phyloP scores from a whole-genome alignment of 2,113 vertebrate genomes.

The Manacus vitellinus region DNA sequence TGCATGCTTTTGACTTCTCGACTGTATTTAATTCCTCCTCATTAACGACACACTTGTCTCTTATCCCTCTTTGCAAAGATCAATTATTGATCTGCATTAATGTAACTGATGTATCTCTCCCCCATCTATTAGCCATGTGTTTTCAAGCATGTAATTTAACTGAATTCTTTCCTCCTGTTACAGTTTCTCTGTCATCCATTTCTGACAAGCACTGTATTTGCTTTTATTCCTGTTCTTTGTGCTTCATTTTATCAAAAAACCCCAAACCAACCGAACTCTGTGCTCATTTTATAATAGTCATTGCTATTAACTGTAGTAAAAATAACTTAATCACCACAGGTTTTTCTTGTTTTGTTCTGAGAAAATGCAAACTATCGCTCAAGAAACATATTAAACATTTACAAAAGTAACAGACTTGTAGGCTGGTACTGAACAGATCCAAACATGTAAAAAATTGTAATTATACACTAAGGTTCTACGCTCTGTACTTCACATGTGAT shows the following conservation, averaged over 20 bases:
- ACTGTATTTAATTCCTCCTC: constrained; percentile 23
- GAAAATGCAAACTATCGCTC: neutral
- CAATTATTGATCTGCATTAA: constrained; percentile 24
- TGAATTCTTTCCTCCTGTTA: neutral
- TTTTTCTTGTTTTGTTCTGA: neutral
- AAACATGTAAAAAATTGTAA: neutral
- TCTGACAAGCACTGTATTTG: neutral
- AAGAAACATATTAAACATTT: neutral
- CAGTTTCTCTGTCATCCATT: neutral
- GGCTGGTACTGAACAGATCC: neutral
- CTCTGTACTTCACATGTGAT: neutral
- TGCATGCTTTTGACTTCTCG: neutral
- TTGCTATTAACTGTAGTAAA: neutral
- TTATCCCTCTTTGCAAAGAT: neutral
- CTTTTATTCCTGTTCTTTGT: neutral
- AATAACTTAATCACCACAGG: neutral
- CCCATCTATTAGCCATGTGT: constrained; percentile 12
- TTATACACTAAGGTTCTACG: neutral
- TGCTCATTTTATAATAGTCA: neutral
- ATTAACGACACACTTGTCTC: constrained; percentile 1
- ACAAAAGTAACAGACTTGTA: neutral
- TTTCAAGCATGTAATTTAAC: constrained; percentile 41
- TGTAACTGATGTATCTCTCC: neutral
- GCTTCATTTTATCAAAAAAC: neutral
- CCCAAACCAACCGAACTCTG: neutral